Percentiles rank a stretch among this genome's conserved stretches.
Evolutionary conservation across 2,888 invertebrate genomes (phyloP).

Genomic region (Cosmopolites sordidus): DNA sequence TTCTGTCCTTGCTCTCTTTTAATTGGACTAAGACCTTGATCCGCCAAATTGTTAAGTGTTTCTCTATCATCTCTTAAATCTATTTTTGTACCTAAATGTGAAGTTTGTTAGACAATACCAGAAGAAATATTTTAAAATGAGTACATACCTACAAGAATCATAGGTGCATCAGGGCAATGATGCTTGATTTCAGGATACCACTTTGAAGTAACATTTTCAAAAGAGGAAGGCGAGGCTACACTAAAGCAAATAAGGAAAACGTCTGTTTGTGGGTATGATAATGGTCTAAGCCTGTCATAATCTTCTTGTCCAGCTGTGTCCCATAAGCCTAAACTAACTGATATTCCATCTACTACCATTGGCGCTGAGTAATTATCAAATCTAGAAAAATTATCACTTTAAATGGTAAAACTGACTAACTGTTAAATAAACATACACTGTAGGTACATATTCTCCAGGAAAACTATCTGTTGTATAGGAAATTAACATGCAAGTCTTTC

Average conservation of each 20-base stretch:
- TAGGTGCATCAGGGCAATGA: conserved; percentile 98
- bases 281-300: conserved; percentile 91
- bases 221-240: conserved; percentile 97
- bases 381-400: too few relatives aligned
- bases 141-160: conserved; percentile 89
- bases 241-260: conserved; percentile 99
- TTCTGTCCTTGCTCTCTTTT: conserved; percentile 98
- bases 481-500: conserved; percentile 91
- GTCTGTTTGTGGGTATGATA: conserved; percentile 98
- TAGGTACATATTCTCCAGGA: conserved; percentile 92
- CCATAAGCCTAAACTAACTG: conserved; percentile 95
- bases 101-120: not conserved
- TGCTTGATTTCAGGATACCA: conserved; percentile 99
- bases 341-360: conserved; percentile 97
- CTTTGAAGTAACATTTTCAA: conserved; percentile 98
- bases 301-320: conserved; percentile 97
- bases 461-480: conserved; percentile 90
- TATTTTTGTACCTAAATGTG: conserved; percentile 83
- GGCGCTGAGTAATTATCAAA: conserved; percentile 99
- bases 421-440: conserved; percentile 86
- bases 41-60: conserved; percentile 83
- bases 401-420: too few relatives aligned
- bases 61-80: conserved; percentile 98
- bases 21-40: conserved; percentile 92
- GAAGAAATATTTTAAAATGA: not conserved